Conservation (phyloP, 1,140 invertebrate species). For the roundworm (Caenorhabditis elegans) region WBcel235 BX284605.5:7077001-7077500, state of each 20-base stretch:
- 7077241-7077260: slow-evolving; percentile 14
- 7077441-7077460: slow-evolving; percentile 42
- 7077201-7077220: no score
- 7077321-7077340: slow-evolving; percentile 11
- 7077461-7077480: slow-evolving; percentile 19
- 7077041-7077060: not conserved
- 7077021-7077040: slow-evolving; percentile 42
- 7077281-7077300: slow-evolving; percentile 27
- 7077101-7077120: not conserved
- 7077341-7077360: not conserved
- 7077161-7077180: slow-evolving; percentile 28
- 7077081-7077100: not conserved
- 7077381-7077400: slow-evolving; percentile 17
- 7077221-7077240: slow-evolving; percentile 1
- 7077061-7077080: not conserved
- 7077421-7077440: slow-evolving; percentile 5
- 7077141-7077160: slow-evolving; percentile 7
- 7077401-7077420: slow-evolving; percentile 33
- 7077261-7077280: not conserved
- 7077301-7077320: slow-evolving; percentile 38
- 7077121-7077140: not conserved
- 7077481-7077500: not conserved
- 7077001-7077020: slow-evolving; percentile 18
- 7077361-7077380: slow-evolving; percentile 1
- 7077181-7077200: slow-evolving; percentile 1